Evolutionary conservation across 2,888 invertebrate species (phyloP).

Genomic region (Apodemia mormo): DNA sequence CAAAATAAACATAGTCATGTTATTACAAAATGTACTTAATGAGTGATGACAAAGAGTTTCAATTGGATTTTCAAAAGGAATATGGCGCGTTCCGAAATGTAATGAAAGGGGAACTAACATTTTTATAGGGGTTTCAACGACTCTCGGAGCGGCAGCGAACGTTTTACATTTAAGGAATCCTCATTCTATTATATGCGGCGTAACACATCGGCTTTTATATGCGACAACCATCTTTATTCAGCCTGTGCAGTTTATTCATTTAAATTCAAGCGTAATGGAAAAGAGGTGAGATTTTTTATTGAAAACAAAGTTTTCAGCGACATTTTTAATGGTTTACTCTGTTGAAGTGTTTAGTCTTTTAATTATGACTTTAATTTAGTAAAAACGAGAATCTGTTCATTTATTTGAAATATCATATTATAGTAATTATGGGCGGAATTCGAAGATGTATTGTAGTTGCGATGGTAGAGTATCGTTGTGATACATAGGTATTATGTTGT

Average conservation of each 20-base stretch:
- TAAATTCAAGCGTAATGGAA: slow-evolving; percentile 39
- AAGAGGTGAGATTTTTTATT: slow-evolving; percentile 23
- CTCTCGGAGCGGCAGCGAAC: slow-evolving; percentile 64
- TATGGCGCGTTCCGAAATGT: slow-evolving; percentile 62
- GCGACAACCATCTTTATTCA: slow-evolving; percentile 63
- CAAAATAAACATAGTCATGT: slow-evolving; percentile 49
- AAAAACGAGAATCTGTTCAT: not conserved
- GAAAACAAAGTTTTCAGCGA: slow-evolving; percentile 8
- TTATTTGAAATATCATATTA: too few relatives aligned
- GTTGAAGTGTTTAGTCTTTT: not conserved
- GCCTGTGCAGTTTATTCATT: slow-evolving; percentile 43
- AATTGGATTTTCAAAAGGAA: slow-evolving; percentile 41
- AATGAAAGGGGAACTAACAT: slow-evolving; percentile 78
- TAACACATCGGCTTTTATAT: slow-evolving; percentile 66
- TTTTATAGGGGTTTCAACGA: slow-evolving; percentile 79
- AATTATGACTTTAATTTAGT: not conserved
- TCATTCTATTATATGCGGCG: slow-evolving; percentile 72
- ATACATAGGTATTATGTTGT: too few relatives aligned
- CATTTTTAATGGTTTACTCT: slow-evolving; percentile 2
- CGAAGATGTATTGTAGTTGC: too few relatives aligned
- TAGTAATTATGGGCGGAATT: too few relatives aligned
- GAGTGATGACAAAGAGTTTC: slow-evolving; percentile 40
- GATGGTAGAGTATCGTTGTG: too few relatives aligned
- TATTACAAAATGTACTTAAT: slow-evolving; percentile 43
- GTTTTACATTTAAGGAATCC: slow-evolving; percentile 78